phyloP scores from a whole-genome alignment of 2,888 invertebrate species.

The Xestoiulus laeticollis region DNA sequence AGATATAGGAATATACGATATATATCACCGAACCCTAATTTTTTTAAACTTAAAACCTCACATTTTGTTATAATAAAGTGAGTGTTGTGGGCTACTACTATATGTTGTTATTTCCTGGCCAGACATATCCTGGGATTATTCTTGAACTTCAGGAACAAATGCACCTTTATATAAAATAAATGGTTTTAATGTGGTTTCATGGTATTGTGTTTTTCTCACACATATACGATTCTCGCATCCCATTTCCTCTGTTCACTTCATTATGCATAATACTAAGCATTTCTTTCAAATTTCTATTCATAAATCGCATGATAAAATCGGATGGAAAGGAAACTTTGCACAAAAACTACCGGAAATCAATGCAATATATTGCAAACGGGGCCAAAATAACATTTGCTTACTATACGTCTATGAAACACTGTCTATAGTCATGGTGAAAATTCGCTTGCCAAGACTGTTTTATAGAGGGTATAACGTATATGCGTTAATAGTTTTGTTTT shows the following conservation, averaged over 20 bases:
- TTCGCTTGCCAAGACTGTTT: background rate
- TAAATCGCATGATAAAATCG: constrained; percentile 24
- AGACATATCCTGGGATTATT: background rate
- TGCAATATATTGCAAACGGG: background rate
- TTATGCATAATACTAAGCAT: background rate
- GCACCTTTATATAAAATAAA: constrained; percentile 24
- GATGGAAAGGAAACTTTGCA: background rate
- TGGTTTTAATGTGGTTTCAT: background rate
- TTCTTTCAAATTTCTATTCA: background rate
- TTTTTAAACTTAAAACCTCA: background rate
- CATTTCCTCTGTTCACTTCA: constrained; percentile 5
- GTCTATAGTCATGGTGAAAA: background rate
- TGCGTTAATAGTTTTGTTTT: background rate
- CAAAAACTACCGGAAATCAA: background rate
- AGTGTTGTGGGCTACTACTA: background rate
- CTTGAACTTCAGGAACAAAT: background rate
- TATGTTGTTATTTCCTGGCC: constrained; percentile 29
- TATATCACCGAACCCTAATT: too few species aligned
- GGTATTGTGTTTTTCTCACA: background rate
- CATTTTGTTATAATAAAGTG: background rate
- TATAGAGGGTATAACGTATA: background rate
- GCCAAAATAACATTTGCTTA: background rate
- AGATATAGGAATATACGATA: too few species aligned
- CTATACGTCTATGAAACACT: background rate
- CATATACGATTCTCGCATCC: background rate